Base-by-base conservation (phyloP, 2,797 vertebrate genomes). In the Malurus splendens region DNA sequence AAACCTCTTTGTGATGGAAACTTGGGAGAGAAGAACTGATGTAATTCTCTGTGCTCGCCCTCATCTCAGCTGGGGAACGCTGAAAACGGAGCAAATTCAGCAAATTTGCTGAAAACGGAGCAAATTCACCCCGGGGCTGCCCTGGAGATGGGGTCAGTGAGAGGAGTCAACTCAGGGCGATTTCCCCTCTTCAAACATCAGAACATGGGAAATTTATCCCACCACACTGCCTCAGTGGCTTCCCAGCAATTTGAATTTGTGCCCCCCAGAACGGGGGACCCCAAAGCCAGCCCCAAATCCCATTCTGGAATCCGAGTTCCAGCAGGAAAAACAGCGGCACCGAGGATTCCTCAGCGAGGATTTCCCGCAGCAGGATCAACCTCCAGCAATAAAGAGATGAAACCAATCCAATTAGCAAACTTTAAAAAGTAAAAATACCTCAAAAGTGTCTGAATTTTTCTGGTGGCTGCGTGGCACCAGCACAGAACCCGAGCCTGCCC, bases 221-320 rank as follows among this genome's bases (percentile, higher is more conserved):
- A 36, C 36, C 36, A 36, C 36, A 36, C 36, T 11, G 36, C 36
- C 36, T 36, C 36, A 36, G 10, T 36, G 36, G 36, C 36, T 36
- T 36, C 36, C 36, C 36, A 36, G 36, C 36, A 36, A 36, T 36
- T 33, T 33, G 33, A 33, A 33, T 33, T 36, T 36, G 36, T 36
- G 36, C 36, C 10, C 36, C 2, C 0, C 36, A 73, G 23, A 24
- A 19, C 24, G 1, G 14, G 17, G 41, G 2, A 41, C 44, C 56
- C 47, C 30, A 54, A 56, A 12, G 1, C 13, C 55, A 45, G n/a
- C 41, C 15, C 38, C 44, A 59, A 12, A 27, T 32, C 51, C 16
- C 7, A 0, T 3, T 23, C 6, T 18, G 51, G 39, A 38, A 4
- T 12, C 44, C 4, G 2, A 17, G 1, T 12, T 42, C 12, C 47